Conservation (phyloP, 1,140 invertebrate species). For the Caenorhabditis tropicalis region DNA sequence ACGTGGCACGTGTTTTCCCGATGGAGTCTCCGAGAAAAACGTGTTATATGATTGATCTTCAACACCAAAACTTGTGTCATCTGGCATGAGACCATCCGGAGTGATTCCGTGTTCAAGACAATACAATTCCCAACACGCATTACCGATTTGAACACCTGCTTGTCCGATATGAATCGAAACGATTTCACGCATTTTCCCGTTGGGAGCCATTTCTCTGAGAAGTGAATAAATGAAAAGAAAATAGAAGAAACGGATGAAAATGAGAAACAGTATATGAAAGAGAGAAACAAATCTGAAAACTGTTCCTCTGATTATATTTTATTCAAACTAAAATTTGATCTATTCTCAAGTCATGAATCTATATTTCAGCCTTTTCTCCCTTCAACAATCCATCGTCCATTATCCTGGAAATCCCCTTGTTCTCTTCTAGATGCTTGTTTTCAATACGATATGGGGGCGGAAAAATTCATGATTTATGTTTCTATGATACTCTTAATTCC, state of each 20-base stretch:
- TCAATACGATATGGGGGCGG: not conserved
- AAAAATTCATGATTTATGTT: not conserved
- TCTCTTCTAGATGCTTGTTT: not conserved
- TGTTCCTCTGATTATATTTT: not conserved
- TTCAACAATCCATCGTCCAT: not conserved
- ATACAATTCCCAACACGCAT: slow-evolving; percentile 83
- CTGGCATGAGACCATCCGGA: slow-evolving; percentile 48
- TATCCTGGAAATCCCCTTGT: too few relatives aligned
- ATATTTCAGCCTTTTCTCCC: not conserved
- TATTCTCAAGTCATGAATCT: too few relatives aligned
- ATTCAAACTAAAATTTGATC: too few relatives aligned
- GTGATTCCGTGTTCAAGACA: slow-evolving; percentile 78
- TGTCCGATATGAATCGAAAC: slow-evolving; percentile 87
- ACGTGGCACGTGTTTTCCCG: slow-evolving; percentile 74
- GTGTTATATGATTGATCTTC: slow-evolving; percentile 52
- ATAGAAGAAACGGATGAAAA: too few relatives aligned
- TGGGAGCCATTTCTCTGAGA: slow-evolving; percentile 26
- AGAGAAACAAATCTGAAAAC: not conserved
- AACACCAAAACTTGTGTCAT: slow-evolving; percentile 32
- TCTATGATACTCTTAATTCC: not conserved
- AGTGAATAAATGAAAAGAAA: not conserved
- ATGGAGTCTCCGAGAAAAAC: slow-evolving; percentile 56
- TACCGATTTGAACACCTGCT: slow-evolving; percentile 87
- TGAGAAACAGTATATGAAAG: too few relatives aligned
- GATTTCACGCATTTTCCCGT: slow-evolving; percentile 76